Evolutionary conservation across 1,140 invertebrate genomes (phyloP).

Genomic region (Micrasema longulum): DNA sequence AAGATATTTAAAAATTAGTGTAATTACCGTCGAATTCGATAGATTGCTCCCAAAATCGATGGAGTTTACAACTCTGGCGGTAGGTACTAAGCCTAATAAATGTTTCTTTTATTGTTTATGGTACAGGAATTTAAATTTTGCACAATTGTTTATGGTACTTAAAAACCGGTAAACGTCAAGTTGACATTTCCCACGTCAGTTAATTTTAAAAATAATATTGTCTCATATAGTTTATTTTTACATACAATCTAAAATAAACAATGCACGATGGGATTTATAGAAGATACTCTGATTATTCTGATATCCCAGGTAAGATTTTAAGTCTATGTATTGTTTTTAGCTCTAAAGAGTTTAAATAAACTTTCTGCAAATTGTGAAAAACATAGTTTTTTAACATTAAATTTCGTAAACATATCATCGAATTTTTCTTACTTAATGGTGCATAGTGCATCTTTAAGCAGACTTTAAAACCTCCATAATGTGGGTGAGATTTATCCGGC

Average conservation of each 20-base stretch:
- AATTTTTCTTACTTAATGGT: neutral
- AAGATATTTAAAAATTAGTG: too few species aligned
- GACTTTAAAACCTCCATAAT: neutral
- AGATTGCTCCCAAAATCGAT: too few species aligned
- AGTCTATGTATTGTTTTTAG: slow-evolving; percentile 13
- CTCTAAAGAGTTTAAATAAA: slow-evolving; percentile 37
- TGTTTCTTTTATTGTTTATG: too few species aligned
- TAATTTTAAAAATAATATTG: neutral
- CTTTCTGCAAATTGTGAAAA: neutral
- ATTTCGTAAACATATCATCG: neutral
- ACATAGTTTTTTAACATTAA: neutral
- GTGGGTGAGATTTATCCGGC: too few species aligned
- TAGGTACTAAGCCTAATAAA: too few species aligned
- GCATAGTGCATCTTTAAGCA: slow-evolving; percentile 1
- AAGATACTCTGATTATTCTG: slow-evolving; percentile 65
- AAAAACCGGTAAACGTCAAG: slow-evolving; percentile 39
- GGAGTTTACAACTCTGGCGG: too few species aligned
- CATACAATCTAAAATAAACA: slow-evolving; percentile 10
- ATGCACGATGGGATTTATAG: slow-evolving; percentile 62
- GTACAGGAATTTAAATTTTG: too few species aligned
- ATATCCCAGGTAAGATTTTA: slow-evolving; percentile 62
- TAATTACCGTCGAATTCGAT: too few species aligned
- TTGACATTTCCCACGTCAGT: slow-evolving; percentile 33
- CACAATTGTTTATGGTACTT: too few species aligned
- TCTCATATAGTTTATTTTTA: slow-evolving; percentile 5